Conservation (phyloP, 1,140 invertebrate species). For the Drosophila watanabei region DNA sequence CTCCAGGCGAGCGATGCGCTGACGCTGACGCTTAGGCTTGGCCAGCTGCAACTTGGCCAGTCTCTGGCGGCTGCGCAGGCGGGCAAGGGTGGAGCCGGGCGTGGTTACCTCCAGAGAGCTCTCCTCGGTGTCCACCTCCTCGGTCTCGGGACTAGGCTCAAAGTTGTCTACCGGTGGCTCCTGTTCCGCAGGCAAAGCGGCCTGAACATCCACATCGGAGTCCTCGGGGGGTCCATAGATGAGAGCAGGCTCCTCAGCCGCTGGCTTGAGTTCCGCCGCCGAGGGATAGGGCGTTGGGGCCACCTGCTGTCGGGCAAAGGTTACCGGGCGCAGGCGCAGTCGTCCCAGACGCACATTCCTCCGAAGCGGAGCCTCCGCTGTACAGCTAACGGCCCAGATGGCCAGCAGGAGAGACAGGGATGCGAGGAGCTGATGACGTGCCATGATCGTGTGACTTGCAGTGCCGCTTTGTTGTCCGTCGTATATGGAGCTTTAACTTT, state of each 20-base stretch:
- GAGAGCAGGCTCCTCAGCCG: conserved; percentile 57
- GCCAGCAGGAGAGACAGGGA: conserved; percentile 60
- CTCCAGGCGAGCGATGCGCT: conserved; percentile 68
- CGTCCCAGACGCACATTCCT: conserved; percentile 27
- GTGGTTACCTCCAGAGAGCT: conserved; percentile 60
- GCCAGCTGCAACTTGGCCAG: conserved; percentile 62
- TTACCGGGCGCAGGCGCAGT: conserved; percentile 40
- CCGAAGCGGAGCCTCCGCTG: conserved; percentile 45
- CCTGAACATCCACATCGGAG: conserved; percentile 28
- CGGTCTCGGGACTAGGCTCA: conserved; percentile 50
- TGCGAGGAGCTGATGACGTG: conserved; percentile 60
- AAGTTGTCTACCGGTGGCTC: conserved; percentile 45
- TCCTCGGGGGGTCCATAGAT: conserved; percentile 73
- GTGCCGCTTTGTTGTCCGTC: conserved; percentile 52
- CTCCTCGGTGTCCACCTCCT: conserved; percentile 68
- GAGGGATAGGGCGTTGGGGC: conserved; percentile 71
- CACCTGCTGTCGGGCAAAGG: conserved; percentile 57
- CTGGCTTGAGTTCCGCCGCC: conserved; percentile 72
- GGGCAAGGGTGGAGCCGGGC: conserved; percentile 39
- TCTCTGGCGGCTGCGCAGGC: conserved; percentile 59
- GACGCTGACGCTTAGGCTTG: conserved; percentile 47
- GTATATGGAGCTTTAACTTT: conserved; percentile 71
- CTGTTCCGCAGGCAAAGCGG: conserved; percentile 46
- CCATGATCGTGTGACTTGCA: conserved; percentile 71
- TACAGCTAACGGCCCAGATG: conserved; percentile 46